Base-by-base conservation (phyloP, 2,113 vertebrate genomes). In the Crotalus helleri region DNA sequence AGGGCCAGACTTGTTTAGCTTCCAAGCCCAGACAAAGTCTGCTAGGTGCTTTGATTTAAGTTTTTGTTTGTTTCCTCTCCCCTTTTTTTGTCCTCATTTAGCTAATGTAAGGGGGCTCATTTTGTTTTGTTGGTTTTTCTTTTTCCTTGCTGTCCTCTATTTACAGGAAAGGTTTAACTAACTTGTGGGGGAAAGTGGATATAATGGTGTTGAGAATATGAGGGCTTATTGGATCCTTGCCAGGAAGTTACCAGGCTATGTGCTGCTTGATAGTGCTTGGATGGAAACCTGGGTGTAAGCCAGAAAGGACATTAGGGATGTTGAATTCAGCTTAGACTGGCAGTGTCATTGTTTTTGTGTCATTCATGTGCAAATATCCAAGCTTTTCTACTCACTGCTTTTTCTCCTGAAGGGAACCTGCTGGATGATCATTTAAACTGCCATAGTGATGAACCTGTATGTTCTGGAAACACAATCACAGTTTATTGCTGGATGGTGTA, bases 301-400 rank as follows among this genome's bases (percentile, higher is more conserved):
- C 92, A 96, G 95, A 92, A 95, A 69, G 95, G 92, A 74, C 93
- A 55, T 95, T 17, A 92, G 91, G 93, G 93, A 96, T 96, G 96
- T 95, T 96, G 96, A 96, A 95, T 95, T 94, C 95, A 97, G 93
- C 90, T 93, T 94, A 94, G 94, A 94, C 87, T 93, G 94, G 96
- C 92, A 88, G 93, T 94, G 94, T 91, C 39, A 91, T 95, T 95
- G 93, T 57, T 93, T 91, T 96, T 95, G 94, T 74, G 87, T 96
- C 96, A 90, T 96, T 91, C 89, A 91, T 96, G 93, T 95, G 97
- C 89, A 93, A 86, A 94, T 93, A 93, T 94, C 93, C 93, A 95
- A 93, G 96, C 85, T 85, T 95, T 95, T 94, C 93, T 21, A 69
- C 95, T 92, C 85, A 39, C 15, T 13, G 87, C 93, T 93, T 85